These are phyloP conservation scores for Rhadinocentrus ornatus DNA, from an alignment of 2,797 vertebrate genomes.

Conservation along the genomic window DNA sequence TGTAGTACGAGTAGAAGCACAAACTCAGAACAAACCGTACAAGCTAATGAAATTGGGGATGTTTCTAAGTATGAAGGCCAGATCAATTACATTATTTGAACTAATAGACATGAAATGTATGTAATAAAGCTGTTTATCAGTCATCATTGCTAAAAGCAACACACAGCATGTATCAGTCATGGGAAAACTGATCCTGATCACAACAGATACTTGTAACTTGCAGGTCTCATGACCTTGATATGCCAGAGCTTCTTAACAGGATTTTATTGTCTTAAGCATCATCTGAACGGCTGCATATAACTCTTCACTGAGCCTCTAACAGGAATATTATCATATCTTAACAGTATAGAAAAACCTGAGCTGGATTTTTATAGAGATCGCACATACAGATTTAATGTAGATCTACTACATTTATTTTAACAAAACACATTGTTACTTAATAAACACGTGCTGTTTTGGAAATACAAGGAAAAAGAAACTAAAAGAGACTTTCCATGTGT, in stretches of 20 bases:
- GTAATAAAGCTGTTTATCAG: background rate
- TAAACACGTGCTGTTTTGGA: background rate
- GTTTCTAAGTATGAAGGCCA: background rate
- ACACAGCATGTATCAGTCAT: background rate
- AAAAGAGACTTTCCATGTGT: background rate
- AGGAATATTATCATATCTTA: background rate
- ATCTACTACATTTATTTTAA: background rate
- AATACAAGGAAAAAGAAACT: background rate
- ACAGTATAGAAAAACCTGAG: constrained; percentile 16
- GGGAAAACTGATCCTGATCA: background rate
- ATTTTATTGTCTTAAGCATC: constrained; percentile 5
- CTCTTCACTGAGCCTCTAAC: background rate
- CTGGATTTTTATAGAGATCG: constrained; percentile 15
- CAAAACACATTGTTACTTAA: constrained; percentile 15
- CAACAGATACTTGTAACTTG: background rate
- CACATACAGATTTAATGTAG: constrained; percentile 4
- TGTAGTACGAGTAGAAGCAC: background rate
- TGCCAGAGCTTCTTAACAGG: background rate
- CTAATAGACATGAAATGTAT: background rate
- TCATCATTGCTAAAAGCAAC: background rate
- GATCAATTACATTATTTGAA: background rate
- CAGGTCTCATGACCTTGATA: constrained; percentile 19
- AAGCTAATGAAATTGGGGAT: background rate
- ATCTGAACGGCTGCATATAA: background rate
- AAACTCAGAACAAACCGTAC: background rate